Percentiles rank a stretch among this genome's conserved stretches.
phyloP scores from a whole-genome alignment of 1,140 invertebrate species.

The Spodoptera frugiperda region DNA sequence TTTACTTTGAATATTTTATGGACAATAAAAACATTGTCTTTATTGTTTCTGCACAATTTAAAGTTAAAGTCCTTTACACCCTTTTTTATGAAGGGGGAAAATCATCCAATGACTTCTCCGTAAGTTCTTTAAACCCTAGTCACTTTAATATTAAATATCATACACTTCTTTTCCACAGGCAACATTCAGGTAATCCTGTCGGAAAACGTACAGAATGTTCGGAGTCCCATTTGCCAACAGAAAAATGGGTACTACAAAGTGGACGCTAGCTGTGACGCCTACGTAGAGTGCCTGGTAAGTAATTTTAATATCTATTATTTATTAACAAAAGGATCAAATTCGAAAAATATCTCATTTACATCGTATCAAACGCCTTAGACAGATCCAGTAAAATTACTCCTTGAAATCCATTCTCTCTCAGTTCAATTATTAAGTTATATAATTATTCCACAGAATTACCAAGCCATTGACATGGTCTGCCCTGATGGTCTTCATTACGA shows the following conservation, averaged over 20 bases:
- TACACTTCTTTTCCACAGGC: neutral
- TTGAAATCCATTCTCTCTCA: too few species aligned
- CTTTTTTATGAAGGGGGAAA: too few species aligned
- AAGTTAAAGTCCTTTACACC: too few species aligned
- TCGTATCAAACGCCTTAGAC: too few species aligned
- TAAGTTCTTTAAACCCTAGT: too few species aligned
- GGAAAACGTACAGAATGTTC: neutral
- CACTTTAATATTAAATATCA: neutral
- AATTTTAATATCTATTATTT: neutral
- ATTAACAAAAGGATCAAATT: too few species aligned
- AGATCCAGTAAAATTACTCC: too few species aligned
- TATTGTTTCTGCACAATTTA: too few species aligned
- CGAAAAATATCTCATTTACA: too few species aligned
- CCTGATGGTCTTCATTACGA: conserved; percentile 94
- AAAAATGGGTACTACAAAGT: conserved; percentile 87
- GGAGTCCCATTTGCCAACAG: conserved; percentile 45
- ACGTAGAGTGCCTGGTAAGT: conserved; percentile 68
- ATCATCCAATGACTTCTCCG: too few species aligned
- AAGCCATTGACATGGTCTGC: conserved; percentile 81
- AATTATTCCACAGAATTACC: conserved; percentile 57
- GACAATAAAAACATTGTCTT: too few species aligned
- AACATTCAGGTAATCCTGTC: neutral
- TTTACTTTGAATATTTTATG: too few species aligned
- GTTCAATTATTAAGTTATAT: neutral
- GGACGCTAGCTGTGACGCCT: conserved; percentile 89